A percentile compares a stretch with the other conserved stretches of the same genome.
These are phyloP conservation scores for Amphilophus citrinellus DNA, from an alignment of 2,113 vertebrate species.

Conservation along the genomic window DNA sequence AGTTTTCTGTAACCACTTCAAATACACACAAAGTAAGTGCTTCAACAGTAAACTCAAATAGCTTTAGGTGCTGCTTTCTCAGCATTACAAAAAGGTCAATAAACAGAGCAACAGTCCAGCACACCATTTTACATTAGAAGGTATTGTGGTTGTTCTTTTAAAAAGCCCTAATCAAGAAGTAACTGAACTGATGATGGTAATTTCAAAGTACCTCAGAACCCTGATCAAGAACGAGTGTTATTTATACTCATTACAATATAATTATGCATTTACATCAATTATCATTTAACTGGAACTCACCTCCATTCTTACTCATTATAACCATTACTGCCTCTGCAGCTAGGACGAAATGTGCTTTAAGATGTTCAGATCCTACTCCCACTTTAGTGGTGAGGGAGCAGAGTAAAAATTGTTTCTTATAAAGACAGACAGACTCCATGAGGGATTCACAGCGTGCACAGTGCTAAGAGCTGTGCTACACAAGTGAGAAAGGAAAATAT, in stretches of 20 bases:
- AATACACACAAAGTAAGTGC: constrained; percentile 45
- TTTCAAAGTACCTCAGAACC: neutral
- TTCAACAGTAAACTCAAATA: constrained; percentile 35
- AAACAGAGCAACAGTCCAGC: constrained; percentile 29
- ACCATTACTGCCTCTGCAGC: neutral
- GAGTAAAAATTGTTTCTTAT: neutral
- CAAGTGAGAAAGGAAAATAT: constrained; percentile 19
- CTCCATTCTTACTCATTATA: neutral
- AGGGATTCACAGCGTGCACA: constrained; percentile 25
- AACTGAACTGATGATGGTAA: neutral
- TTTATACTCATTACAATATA: neutral
- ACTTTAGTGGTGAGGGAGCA: neutral
- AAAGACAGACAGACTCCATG: neutral
- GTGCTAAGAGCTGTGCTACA: constrained; percentile 23
- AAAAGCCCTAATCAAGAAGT: constrained; percentile 10
- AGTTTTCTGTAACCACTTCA: constrained; percentile 24
- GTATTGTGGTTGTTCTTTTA: constrained; percentile 4
- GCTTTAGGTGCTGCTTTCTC: constrained; percentile 13
- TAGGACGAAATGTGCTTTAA: neutral
- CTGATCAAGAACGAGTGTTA: neutral
- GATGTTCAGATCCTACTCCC: neutral
- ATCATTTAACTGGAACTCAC: neutral
- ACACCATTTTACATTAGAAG: constrained; percentile 35
- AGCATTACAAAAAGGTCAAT: constrained; percentile 34
- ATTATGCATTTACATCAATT: constrained; percentile 7